Conservation (phyloP, 2,113 vertebrate genomes). For the Datnioides undecimradiatus region DNA sequence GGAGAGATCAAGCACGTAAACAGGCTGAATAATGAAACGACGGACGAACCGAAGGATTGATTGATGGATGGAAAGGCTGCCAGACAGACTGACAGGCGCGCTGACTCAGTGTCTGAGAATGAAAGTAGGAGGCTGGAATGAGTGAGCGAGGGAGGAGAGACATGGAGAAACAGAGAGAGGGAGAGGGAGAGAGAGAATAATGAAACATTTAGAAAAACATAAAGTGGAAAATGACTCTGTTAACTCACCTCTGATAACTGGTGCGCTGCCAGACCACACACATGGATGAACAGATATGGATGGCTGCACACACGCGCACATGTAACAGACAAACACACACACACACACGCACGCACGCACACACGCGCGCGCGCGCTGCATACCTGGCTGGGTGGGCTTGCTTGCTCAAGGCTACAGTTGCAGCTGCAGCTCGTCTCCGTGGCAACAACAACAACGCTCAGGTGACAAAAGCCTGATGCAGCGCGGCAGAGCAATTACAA, state of each 20-base stretch:
- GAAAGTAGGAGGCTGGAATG: conserved; percentile 42
- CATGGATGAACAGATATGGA: conserved; percentile 64
- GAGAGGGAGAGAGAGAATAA: conserved; percentile 39
- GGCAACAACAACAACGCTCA: conserved; percentile 39
- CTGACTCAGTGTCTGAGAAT: conserved; percentile 78
- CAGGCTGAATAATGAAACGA: conserved; percentile 11
- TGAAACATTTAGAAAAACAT: conserved; percentile 68
- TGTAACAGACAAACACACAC: conserved; percentile 30
- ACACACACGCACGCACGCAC: conserved; percentile 32
- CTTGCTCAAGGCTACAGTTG: conserved; percentile 68
- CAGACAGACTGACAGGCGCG: conserved; percentile 54
- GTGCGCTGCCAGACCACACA: conserved; percentile 81
- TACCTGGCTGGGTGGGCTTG: conserved; percentile 80
- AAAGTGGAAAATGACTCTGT: conserved; percentile 71
- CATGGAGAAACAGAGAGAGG: background rate
- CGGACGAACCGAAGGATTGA: conserved; percentile 20
- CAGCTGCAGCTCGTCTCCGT: conserved; percentile 42
- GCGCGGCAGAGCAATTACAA: background rate
- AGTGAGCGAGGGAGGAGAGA: conserved; percentile 19
- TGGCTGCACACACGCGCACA: conserved; percentile 38
- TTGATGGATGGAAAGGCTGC: conserved; percentile 46
- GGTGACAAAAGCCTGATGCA: conserved; percentile 15
- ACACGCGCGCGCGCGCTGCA: conserved; percentile 43
- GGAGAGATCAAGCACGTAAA: conserved; percentile 8
- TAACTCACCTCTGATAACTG: conserved; percentile 76